Percentiles rank a stretch among this genome's conserved stretches.
These are phyloP conservation scores for Eleutherodactylus coqui DNA, from an alignment of 2,797 vertebrate genomes.

Conservation along the genomic window DNA sequence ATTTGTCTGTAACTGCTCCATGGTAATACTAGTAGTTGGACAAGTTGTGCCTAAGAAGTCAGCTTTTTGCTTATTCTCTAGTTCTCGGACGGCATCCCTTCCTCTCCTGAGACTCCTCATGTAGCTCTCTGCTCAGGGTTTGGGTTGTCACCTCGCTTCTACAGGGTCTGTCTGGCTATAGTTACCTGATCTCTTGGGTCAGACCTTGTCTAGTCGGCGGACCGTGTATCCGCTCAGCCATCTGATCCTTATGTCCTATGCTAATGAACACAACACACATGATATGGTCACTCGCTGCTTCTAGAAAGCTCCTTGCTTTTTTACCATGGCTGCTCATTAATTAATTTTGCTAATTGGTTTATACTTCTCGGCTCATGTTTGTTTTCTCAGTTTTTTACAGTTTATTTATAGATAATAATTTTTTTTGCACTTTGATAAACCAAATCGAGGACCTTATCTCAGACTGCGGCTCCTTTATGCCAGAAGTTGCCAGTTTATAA, in stretches of 20 bases:
- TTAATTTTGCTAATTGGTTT: background rate
- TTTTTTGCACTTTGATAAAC: conserved; percentile 4
- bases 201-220: conserved; percentile 40
- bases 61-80: background rate
- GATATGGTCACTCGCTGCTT: conserved; percentile 8
- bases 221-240: conserved; percentile 41
- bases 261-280: conserved; percentile 41
- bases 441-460: background rate
- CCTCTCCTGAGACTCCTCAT: background rate
- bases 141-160: conserved; percentile 37
- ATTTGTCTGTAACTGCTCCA: background rate
- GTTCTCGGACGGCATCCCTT: conserved; percentile 7
- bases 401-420: conserved; percentile 8
- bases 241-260: conserved; percentile 34
- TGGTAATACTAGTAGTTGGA: background rate
- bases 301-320: background rate
- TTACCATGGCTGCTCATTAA: background rate
- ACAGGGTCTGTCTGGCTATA: conserved; percentile 14
- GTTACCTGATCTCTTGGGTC: conserved; percentile 42
- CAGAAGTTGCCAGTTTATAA: background rate
- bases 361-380: background rate
- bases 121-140: background rate
- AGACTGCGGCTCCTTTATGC: background rate
- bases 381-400: conserved; percentile 3
- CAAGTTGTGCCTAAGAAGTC: background rate